Evolutionary conservation across 37 sponge, comb jelly and placozoan species (phyloP), one percentile per base, ranked within the genome.

Genomic region (Trichoplax adhaerens): DNA sequence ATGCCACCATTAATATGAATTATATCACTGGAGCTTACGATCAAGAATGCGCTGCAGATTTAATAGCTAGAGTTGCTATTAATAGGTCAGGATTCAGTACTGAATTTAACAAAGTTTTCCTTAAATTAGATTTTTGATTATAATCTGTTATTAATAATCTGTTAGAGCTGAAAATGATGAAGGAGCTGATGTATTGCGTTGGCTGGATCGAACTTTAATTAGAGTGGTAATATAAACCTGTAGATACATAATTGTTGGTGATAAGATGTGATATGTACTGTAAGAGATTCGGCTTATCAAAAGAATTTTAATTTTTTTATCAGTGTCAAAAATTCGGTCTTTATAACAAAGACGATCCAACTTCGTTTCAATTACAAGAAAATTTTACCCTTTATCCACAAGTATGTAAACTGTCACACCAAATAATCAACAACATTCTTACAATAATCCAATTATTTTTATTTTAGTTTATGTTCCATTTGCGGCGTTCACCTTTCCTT

Each of bases 291-390:
- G 29, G 29, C 29, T 29, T 29, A 29, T 29, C 29, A 29, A 29
- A 29, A 29, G 29, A 29, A 29, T 29, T 29, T 29, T 29, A 29
- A 29, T 29, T 8, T 48, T 12, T 78, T 50, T 54, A 58, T 1
- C 62, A 89, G 85, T 98, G 99, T 65, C 99, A 98, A 81, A 98
- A 98, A 79, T 90, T 89, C 81, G 99, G 94, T 3, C 87, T 93
- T 54, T 98, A 82, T 64, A 79, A 81, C 52, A 84, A 87, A 66
- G 94, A 93, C 72, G 93, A 93, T 60, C 85, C 88, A 3, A 89
- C 70, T 73, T 86, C 94, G 57, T 98, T 98, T 80, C 83, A 82
- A 69, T 79, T 98, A n/a, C 54, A 82, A 48, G 91, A 98, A 49
- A 87, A 90, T 85, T 91, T 98, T 78, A 88, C 94, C 1, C 86